phyloP scores from a whole-genome alignment of 2,797 vertebrate species.

The Myotis pilosus region DNA sequence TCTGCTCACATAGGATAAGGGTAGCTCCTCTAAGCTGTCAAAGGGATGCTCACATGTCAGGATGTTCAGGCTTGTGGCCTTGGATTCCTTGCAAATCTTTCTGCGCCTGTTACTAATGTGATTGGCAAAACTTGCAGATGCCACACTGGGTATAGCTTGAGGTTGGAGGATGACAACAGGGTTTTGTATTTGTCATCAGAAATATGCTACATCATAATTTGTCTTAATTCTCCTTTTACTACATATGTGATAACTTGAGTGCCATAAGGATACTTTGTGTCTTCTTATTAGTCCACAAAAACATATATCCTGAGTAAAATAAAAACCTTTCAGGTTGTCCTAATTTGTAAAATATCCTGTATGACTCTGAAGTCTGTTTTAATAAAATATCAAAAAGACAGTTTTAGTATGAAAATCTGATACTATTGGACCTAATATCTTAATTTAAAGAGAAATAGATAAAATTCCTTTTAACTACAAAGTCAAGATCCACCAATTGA shows the following conservation, averaged over 20 bases:
- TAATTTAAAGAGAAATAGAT: neutral
- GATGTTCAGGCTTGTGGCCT: neutral
- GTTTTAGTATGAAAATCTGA: neutral
- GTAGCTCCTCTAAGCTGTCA: neutral
- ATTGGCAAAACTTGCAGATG: neutral
- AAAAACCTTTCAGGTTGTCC: neutral
- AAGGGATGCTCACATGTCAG: neutral
- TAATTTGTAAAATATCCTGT: constrained; percentile 12
- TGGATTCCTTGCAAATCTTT: neutral
- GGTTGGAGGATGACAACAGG: neutral
- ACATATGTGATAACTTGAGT: neutral
- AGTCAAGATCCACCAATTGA: neutral
- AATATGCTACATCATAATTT: neutral
- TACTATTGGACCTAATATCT: neutral
- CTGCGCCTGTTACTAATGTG: neutral
- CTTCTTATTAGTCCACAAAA: neutral
- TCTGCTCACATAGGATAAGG: neutral
- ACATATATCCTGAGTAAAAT: neutral
- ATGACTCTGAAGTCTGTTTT: neutral
- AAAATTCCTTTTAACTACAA: neutral
- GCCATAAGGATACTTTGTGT: neutral
- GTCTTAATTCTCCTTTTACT: neutral
- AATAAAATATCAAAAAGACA: neutral
- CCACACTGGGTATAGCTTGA: neutral
- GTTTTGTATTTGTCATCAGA: neutral